Percentiles rank a stretch among this genome's conserved stretches.
These are phyloP conservation scores for Pantala flavescens DNA, from an alignment of 1,140 invertebrate species.

Conservation along the genomic window DNA sequence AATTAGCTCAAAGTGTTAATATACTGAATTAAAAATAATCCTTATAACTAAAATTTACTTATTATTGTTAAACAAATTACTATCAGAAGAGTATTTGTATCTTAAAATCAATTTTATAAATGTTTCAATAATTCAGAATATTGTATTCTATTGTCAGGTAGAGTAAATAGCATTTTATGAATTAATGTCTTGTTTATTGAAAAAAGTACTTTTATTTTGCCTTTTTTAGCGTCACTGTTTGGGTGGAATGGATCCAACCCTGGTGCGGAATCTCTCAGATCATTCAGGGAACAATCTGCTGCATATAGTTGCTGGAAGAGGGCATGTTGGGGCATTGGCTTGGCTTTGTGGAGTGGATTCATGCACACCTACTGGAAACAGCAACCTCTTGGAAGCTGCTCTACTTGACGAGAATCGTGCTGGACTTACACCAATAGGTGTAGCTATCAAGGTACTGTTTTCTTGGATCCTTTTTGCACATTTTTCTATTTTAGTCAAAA, in stretches of 20 bases:
- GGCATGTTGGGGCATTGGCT: slow-evolving; percentile 32
- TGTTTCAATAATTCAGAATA: too few relatives aligned
- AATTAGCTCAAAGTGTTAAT: too few relatives aligned
- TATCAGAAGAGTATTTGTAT: too few relatives aligned
- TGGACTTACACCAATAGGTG: slow-evolving; percentile 33
- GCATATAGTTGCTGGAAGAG: slow-evolving; percentile 32
- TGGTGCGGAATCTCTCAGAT: slow-evolving; percentile 37
- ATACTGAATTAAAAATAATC: too few relatives aligned
- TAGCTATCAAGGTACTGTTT: slow-evolving; percentile 32
- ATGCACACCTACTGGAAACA: background rate
- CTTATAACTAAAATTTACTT: too few relatives aligned
- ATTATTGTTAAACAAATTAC: too few relatives aligned
- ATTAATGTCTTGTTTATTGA: too few relatives aligned
- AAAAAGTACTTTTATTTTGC: background rate
- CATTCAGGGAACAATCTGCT: slow-evolving; percentile 36
- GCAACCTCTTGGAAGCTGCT: slow-evolving; percentile 28
- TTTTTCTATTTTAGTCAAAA: too few relatives aligned
- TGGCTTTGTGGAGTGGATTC: slow-evolving; percentile 28
- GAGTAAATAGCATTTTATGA: too few relatives aligned
- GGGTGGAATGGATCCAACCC: slow-evolving; percentile 33
- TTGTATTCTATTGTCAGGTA: too few relatives aligned
- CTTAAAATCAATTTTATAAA: too few relatives aligned
- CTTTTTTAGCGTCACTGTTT: slow-evolving; percentile 30
- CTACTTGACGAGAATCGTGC: slow-evolving; percentile 35
- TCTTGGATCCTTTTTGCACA: slow-evolving; percentile 16